phyloP scores from a whole-genome alignment of 2,888 invertebrate genomes.

The Plusia festucae region DNA sequence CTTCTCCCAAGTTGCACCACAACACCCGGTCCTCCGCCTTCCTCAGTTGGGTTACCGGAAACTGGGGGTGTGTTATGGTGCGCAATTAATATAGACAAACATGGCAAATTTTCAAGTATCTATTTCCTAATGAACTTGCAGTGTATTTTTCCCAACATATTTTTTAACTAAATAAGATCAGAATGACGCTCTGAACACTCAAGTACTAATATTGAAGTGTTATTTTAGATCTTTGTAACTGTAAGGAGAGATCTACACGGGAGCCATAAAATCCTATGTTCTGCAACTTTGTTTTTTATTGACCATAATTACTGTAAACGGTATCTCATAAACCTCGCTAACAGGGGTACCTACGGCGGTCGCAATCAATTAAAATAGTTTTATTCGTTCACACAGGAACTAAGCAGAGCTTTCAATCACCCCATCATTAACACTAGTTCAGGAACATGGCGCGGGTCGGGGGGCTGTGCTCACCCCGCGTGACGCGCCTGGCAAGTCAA shows the following conservation, averaged over 20 bases:
- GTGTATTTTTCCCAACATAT: not conserved
- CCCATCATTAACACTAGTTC: constrained; percentile 61
- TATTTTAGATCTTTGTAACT: constrained; percentile 5
- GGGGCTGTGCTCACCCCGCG: constrained; percentile 68
- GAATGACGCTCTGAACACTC: not conserved
- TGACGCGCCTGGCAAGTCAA: constrained; percentile 69
- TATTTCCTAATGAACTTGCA: constrained; percentile 3
- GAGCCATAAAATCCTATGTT: constrained; percentile 16
- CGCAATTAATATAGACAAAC: too few species aligned
- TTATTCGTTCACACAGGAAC: constrained; percentile 64
- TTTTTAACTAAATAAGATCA: not conserved
- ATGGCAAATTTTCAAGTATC: not conserved
- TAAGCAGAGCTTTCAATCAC: constrained; percentile 58
- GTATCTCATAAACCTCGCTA: constrained; percentile 35
- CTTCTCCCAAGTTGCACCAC: too few species aligned
- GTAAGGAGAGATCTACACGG: constrained; percentile 21
- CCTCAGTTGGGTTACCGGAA: too few species aligned
- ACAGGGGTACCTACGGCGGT: constrained; percentile 21
- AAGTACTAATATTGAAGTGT: not conserved
- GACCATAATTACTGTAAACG: constrained; percentile 43
- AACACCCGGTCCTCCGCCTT: too few species aligned
- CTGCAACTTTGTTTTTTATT: constrained; percentile 50
- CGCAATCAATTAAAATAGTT: constrained; percentile 55
- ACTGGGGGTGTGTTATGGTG: too few species aligned
- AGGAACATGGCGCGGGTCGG: constrained; percentile 51